A percentile compares a stretch with the other conserved stretches of the same genome.
Evolutionary conservation across 2,888 invertebrate genomes (phyloP).

Genomic region (Chloroclystis v-ata): DNA sequence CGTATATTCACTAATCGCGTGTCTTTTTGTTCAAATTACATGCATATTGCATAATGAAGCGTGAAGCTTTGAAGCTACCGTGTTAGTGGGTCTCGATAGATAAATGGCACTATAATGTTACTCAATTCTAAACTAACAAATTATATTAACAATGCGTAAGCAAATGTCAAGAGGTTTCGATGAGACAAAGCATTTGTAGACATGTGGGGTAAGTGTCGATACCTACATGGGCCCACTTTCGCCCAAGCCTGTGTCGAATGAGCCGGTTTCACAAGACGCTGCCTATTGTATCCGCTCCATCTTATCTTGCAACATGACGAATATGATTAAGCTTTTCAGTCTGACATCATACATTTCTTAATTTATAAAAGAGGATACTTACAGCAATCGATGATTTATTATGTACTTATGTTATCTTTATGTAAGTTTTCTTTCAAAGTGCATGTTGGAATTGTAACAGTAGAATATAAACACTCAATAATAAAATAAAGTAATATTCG

Average conservation of each 20-base stretch:
- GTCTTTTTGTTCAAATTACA: constrained; percentile 25
- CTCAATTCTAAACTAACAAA: constrained; percentile 14
- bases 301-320: constrained; percentile 68
- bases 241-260: constrained; percentile 70
- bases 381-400: constrained; percentile 4
- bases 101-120: constrained; percentile 3
- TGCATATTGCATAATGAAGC: constrained; percentile 27
- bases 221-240: constrained; percentile 65
- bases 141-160: constrained; percentile 49
- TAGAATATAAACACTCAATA: too few relatives aligned
- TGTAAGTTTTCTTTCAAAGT: too few relatives aligned
- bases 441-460: too few relatives aligned
- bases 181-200: constrained; percentile 56
- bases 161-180: constrained; percentile 50
- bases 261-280: constrained; percentile 64
- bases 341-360: constrained; percentile 58
- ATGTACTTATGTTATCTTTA: neutral
- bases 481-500: too few relatives aligned
- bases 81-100: constrained; percentile 8
- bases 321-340: constrained; percentile 72
- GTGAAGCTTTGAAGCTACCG: constrained; percentile 23
- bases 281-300: constrained; percentile 71
- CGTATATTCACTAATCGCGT: constrained; percentile 27
- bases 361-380: constrained; percentile 27
- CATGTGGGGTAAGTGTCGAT: constrained; percentile 52